A percentile compares a stretch with the other conserved stretches of the same genome.
phyloP scores from a whole-genome alignment of 2,113 vertebrate genomes.

The Heterotilapia buettikoferi region DNA sequence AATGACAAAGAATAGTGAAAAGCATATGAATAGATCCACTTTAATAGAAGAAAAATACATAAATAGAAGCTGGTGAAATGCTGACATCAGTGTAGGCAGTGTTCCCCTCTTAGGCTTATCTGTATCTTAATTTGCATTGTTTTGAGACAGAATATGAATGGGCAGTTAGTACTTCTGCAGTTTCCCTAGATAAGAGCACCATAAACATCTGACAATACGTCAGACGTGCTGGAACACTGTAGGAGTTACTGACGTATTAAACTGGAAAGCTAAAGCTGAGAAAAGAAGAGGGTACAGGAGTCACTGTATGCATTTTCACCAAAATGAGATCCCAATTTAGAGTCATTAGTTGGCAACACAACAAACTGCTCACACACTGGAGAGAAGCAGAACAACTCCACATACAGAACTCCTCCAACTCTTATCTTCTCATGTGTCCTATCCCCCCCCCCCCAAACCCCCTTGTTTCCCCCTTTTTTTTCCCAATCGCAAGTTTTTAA shows the following conservation, averaged over 20 bases:
- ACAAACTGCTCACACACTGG: not conserved
- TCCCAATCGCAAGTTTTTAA: no score
- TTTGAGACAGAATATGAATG: not conserved
- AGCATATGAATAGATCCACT: not conserved
- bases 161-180: not conserved
- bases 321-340: not conserved
- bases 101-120: not conserved
- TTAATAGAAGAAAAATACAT: not conserved
- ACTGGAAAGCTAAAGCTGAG: not conserved
- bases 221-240: not conserved
- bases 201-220: not conserved
- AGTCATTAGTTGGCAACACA: conserved; percentile 12
- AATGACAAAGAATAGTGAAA: not conserved
- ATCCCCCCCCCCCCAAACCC: accelerated
- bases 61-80: not conserved
- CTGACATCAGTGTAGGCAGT: not conserved
- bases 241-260: not conserved
- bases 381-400: not conserved
- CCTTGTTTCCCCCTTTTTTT: no score
- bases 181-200: not conserved
- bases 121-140: conserved; percentile 7
- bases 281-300: not conserved
- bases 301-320: not conserved
- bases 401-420: not conserved
- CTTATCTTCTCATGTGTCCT: conserved; percentile 2